Percentiles rank a stretch among this genome's conserved stretches.
These are phyloP conservation scores for Polyommatus iphigenia DNA, from an alignment of 2,888 invertebrate genomes.

Conservation along the genomic window DNA sequence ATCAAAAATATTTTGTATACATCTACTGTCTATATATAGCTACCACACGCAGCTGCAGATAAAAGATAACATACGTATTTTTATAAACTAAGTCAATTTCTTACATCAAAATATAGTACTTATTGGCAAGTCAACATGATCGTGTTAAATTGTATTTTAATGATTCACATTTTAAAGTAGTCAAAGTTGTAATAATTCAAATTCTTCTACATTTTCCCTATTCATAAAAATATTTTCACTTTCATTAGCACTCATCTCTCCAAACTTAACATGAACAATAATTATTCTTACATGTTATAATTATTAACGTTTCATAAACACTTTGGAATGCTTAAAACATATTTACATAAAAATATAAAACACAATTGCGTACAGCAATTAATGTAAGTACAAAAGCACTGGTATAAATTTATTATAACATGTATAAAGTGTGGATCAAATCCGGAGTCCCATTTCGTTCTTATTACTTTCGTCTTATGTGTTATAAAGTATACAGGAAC, in stretches of 20 bases:
- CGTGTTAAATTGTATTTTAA: background rate
- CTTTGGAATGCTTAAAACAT: background rate
- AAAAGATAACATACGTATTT: background rate
- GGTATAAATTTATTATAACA: background rate
- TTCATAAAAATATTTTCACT: background rate
- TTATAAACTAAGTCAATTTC: background rate
- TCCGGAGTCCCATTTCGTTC: background rate
- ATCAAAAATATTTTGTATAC: background rate
- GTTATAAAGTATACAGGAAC: too few species aligned
- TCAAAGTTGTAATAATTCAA: background rate
- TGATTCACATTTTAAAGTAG: background rate
- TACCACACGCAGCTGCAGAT: background rate
- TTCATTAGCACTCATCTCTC: too few species aligned
- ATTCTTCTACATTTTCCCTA: background rate
- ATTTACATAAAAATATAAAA: background rate
- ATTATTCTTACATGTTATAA: background rate
- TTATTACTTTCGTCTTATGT: background rate
- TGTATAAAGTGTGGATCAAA: background rate
- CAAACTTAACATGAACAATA: too few species aligned
- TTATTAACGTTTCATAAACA: background rate
- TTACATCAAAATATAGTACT: background rate
- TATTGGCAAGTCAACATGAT: background rate
- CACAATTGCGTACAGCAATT: background rate
- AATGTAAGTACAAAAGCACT: background rate
- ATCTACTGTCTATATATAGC: background rate